Evolutionary conservation across 2,113 vertebrate species (phyloP).

Genomic region (Zapus hudsonius): DNA sequence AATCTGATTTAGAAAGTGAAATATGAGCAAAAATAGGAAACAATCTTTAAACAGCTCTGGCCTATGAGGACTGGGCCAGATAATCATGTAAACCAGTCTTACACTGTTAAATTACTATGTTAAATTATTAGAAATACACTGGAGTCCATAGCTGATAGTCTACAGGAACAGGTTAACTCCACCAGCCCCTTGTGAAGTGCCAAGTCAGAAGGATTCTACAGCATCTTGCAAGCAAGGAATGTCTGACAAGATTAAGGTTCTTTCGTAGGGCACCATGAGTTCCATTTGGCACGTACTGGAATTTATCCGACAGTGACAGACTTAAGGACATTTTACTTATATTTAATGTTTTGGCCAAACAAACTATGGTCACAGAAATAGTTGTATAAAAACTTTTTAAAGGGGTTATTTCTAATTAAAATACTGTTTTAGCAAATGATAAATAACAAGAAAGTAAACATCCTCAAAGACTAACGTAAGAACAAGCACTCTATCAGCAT

Average conservation of each 20-base stretch:
- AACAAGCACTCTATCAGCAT: slow-evolving; percentile 13
- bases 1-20: not conserved
- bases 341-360: slow-evolving; percentile 72
- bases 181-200: not conserved
- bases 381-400: slow-evolving; percentile 60
- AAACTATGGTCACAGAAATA: slow-evolving; percentile 64
- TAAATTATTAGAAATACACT: not conserved
- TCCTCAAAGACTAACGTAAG: not conserved
- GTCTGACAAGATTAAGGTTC: not conserved
- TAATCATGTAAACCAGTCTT: not conserved
- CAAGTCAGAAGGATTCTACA: not conserved
- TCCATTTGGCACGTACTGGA: slow-evolving; percentile 37
- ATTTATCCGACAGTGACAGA: slow-evolving; percentile 14
- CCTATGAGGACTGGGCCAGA: not conserved
- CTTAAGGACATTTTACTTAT: not conserved
- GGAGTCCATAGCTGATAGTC: not conserved
- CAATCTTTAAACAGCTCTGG: not conserved
- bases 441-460: slow-evolving; percentile 61
- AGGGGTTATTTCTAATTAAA: slow-evolving; percentile 51
- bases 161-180: not conserved
- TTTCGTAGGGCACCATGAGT: not conserved
- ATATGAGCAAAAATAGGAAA: not conserved
- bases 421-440: slow-evolving; percentile 36
- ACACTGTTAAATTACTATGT: not conserved
- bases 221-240: not conserved